Evolutionary conservation across 2,888 invertebrate genomes (phyloP), one percentile per base, ranked within the genome.

Genomic region (Nipponacmea schrenckii): DNA sequence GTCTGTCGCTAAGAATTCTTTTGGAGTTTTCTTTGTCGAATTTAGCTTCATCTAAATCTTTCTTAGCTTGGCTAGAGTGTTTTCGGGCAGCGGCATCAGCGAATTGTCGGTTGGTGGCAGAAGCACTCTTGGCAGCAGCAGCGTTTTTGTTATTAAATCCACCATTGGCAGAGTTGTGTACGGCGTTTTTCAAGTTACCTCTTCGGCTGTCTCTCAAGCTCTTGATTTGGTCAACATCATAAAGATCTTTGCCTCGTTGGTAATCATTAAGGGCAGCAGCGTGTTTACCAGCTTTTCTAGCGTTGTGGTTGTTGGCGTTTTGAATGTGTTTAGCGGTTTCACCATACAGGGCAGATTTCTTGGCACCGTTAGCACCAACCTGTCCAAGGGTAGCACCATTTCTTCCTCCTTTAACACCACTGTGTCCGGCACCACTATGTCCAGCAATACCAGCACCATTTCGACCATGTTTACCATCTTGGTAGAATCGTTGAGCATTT

Each of bases 221-320:
- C 31, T 68, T 72, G 45, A 73, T 48, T 70, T 76, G 70, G 50
- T 74, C 71, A 64, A 69, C 73, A 50, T 70, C 71, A 26, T 69
- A 65, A n/a, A 71, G 68, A 63, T 74, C 72, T 39, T 71, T 76
- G 46, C 68, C 65, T n/a, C 67, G 63, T 24, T 71, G 64, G 70
- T 74, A 76, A 15, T 74, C 74, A 39, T 76, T 72, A 24, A 73
- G 46, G n/a, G 71, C 72, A 24, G 72, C 67, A 62, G 74, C 72
- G 24, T 64, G 64, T 46, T 62, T 72, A 62, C 71, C 65, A n/a
- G 74, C 76, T 10, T 63, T 67, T 26, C 70, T 69, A 2, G 69
- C 65, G 64, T 56, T 24, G 56, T 56, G 56, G 56, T 24, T 56
- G 56, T 56, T 56, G 24, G 56, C 56, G 56, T 70, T 74, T 62